These are phyloP conservation scores for Gallinago undulata DNA, from an alignment of 2,113 vertebrate genomes.

Conservation along the genomic window DNA sequence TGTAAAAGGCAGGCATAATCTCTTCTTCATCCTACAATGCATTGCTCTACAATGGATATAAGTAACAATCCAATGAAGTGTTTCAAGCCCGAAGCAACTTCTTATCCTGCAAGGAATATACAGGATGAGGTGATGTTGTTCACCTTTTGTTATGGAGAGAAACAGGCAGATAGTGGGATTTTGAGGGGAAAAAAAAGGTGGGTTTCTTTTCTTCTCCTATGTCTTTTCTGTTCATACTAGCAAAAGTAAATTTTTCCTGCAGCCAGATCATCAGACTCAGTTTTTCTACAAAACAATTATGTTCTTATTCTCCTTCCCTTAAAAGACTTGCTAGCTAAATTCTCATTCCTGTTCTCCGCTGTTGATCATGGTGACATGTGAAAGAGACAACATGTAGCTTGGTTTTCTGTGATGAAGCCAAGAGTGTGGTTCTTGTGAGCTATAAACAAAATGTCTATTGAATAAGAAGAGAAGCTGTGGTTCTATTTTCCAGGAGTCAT, in stretches of 20 bases:
- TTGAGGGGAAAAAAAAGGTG: background rate
- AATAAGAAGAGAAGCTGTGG: background rate
- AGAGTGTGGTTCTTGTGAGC: background rate
- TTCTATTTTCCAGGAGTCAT: background rate
- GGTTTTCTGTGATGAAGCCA: background rate
- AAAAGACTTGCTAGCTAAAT: background rate
- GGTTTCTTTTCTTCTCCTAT: background rate
- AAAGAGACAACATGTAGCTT: background rate
- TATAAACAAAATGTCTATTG: background rate
- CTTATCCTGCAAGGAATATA: background rate
- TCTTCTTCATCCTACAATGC: background rate
- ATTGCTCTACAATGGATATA: background rate
- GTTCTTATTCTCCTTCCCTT: background rate
- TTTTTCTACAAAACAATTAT: background rate
- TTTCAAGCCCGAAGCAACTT: background rate
- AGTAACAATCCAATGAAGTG: background rate
- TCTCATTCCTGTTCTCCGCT: background rate
- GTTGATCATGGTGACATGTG: background rate
- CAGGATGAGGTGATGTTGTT: background rate
- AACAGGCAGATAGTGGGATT: background rate
- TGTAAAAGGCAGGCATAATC: background rate
- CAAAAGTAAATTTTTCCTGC: background rate
- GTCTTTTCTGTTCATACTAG: background rate
- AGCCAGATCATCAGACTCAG: background rate
- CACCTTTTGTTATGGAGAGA: background rate